These are phyloP conservation scores for Calliphora vomitoria DNA, from an alignment of 2,888 invertebrate species.

Conservation along the genomic window DNA sequence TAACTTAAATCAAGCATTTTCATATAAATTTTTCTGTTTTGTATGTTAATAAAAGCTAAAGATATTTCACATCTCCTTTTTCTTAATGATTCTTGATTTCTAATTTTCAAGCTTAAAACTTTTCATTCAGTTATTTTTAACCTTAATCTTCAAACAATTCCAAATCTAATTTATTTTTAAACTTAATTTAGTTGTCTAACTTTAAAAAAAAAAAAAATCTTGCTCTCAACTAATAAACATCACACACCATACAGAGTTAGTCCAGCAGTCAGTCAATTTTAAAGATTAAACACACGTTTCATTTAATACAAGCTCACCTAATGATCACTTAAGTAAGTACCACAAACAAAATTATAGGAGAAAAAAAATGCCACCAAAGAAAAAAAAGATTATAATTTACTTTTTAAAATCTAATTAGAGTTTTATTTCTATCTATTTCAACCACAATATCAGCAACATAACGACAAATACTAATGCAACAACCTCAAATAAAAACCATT, in stretches of 20 bases:
- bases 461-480: neutral
- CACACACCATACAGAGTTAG: conserved; percentile 3
- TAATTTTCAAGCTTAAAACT: neutral
- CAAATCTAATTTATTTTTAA: conserved; percentile 22
- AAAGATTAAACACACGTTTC: conserved; percentile 12
- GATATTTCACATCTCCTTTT: too few relatives aligned
- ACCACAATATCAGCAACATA: conserved; percentile 40
- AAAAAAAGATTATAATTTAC: conserved; percentile 57
- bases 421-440: conserved; percentile 52
- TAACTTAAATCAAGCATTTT: too few relatives aligned
- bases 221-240: conserved; percentile 18
- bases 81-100: too few relatives aligned
- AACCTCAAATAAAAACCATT: conserved; percentile 50
- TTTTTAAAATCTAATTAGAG: conserved; percentile 71
- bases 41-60: too few relatives aligned
- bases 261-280: conserved; percentile 38
- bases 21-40: too few relatives aligned
- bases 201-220: conserved; percentile 1
- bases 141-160: neutral
- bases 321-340: conserved; percentile 8
- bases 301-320: conserved; percentile 14
- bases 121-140: neutral
- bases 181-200: neutral
- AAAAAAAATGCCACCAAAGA: neutral
- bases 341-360: conserved; percentile 11